Base-by-base conservation (phyloP, 2,797 vertebrate genomes). In the Graptemys geographica region DNA sequence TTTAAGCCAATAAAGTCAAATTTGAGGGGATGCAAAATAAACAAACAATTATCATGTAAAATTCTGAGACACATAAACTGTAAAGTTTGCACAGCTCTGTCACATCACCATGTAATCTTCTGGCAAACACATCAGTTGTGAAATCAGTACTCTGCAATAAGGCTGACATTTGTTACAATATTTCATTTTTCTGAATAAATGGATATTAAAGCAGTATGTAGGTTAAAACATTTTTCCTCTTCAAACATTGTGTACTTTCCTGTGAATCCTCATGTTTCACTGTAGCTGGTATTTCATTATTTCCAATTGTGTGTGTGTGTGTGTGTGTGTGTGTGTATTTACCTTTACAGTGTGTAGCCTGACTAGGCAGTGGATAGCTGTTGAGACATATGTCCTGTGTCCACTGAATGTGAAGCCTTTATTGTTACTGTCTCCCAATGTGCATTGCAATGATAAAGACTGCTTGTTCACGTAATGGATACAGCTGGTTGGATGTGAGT, bases 391-490 rank as follows among this genome's bases (percentile, higher is more conserved):
- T 62, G 87, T 90, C 83, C 83, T 21, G 4, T 84, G 96, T 84
- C 79, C 83, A 33, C 83, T 69, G 80, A 85, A 92, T 10, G 92
- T 83, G 93, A 95, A 96, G 93, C 90, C 81, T 93, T 95, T 91
- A 92, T 97, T 95, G 95, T 95, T 96, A 8, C 13, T 83, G 65
- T 86, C 79, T 93, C 82, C 83, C 82, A 51, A 79, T 44, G 1
- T 83, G 86, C 5, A 55, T 86, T 83, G 69, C 83, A 93, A 90
- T 90, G 62, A 97, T 96, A 97, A 97, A 98, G 96, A 74, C 79
- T 92, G 95, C 90, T 97, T 98, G 96, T 98, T 97, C 94, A 8
- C 88, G 94, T 95, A 91, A 96, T 95, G 95, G 90, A 85, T 78
- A n/a, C 96, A 97, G 95, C 95, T 97, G 95, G 82, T 57, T 88